phyloP scores from a whole-genome alignment of 2,113 vertebrate species.

The Desmodus rotundus region DNA sequence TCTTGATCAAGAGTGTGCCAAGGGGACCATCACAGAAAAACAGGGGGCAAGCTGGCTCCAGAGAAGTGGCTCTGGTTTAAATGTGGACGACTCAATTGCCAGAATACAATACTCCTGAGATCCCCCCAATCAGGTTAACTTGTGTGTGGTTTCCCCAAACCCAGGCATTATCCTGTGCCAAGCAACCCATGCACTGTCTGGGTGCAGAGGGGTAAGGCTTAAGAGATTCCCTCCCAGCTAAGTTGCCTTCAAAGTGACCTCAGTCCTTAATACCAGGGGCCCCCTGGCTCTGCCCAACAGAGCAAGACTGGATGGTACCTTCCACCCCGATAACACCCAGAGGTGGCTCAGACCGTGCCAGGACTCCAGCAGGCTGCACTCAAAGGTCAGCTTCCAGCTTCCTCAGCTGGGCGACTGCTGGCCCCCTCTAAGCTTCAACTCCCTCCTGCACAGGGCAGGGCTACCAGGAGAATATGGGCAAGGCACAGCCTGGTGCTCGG shows the following conservation, averaged over 20 bases:
- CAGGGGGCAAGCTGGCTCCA: not conserved
- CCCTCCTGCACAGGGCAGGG: not conserved
- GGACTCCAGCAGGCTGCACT: not conserved
- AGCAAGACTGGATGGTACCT: not conserved
- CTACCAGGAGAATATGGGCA: rapidly evolving
- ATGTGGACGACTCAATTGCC: not conserved
- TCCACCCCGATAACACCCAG: not conserved
- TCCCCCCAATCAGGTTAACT: slow-evolving; percentile 4
- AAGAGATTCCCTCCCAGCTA: not conserved
- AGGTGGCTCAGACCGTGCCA: not conserved
- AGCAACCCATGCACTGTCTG: not conserved
- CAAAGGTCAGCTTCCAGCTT: not conserved
- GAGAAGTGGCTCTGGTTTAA: not conserved
- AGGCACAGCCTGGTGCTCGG: not conserved
- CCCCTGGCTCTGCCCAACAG: not conserved
- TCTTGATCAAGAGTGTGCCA: not conserved
- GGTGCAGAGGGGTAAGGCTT: not conserved
- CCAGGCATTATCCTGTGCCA: not conserved
- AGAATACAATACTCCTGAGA: not conserved
- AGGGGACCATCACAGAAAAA: not conserved
- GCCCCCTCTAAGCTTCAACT: too few species aligned
- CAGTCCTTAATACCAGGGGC: not conserved
- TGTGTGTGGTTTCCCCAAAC: not conserved
- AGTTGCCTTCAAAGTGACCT: not conserved
- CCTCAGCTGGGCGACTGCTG: not conserved